Conservation (phyloP, 2,797 vertebrate species). For the Pangasius djambal region DNA sequence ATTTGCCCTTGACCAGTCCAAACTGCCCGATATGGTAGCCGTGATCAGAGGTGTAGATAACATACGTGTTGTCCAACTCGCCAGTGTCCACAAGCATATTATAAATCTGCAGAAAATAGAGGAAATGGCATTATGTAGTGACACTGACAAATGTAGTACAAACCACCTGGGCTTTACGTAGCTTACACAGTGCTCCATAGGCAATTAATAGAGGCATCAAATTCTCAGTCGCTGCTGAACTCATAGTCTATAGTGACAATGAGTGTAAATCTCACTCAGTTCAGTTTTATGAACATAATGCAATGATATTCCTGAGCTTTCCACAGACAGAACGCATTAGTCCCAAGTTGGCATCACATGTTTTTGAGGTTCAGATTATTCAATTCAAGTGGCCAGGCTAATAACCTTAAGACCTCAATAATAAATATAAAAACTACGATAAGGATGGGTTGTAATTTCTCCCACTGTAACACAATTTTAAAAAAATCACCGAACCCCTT, state of each 20-base stretch:
- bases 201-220: not conserved
- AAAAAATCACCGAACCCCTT: not conserved
- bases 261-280: not conserved
- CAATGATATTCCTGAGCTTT: not conserved
- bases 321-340: not conserved
- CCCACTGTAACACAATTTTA: not conserved
- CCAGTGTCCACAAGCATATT: slow-evolving; percentile 88
- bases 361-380: not conserved
- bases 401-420: not conserved
- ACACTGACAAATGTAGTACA: slow-evolving; percentile 27
- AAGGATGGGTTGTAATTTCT: not conserved
- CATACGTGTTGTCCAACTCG: slow-evolving; percentile 93
- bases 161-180: not conserved
- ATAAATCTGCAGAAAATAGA: slow-evolving; percentile 77
- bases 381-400: not conserved
- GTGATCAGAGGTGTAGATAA: slow-evolving; percentile 95
- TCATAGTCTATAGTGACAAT: not conserved
- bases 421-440: not conserved
- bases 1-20: slow-evolving; percentile 96
- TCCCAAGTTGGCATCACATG: not conserved
- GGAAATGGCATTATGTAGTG: slow-evolving; percentile 17
- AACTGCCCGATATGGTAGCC: slow-evolving; percentile 98
- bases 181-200: not conserved
- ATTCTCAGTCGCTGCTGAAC: not conserved
- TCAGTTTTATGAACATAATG: not conserved